A percentile compares a stretch with the other conserved stretches of the same genome.
Conservation (phyloP, 2,797 vertebrate genomes). For the Protosalanx chinensis region DNA sequence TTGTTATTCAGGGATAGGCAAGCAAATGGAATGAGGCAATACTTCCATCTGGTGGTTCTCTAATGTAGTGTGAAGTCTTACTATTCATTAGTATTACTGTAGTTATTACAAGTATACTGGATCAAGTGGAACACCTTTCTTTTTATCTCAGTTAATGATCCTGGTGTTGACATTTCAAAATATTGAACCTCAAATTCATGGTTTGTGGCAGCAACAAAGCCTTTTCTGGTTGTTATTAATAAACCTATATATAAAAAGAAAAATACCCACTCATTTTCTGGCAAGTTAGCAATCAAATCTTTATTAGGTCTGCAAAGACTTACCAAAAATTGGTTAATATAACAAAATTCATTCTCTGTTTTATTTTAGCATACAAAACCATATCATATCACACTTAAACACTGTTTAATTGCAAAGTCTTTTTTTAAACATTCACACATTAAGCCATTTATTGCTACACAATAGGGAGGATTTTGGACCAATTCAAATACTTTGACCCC, state of each 20-base stretch:
- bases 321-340: constrained; percentile 77
- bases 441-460: constrained; percentile 43
- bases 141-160: no score
- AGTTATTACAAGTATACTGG: no score
- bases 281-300: constrained; percentile 68
- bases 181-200: not conserved
- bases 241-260: constrained; percentile 22
- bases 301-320: constrained; percentile 76
- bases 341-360: constrained; percentile 63
- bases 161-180: not conserved
- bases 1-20: constrained; percentile 35
- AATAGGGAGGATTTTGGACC: constrained; percentile 28
- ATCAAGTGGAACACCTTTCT: not conserved
- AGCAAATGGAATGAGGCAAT: constrained; percentile 53
- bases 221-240: not conserved
- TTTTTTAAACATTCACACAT: constrained; percentile 50
- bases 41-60: constrained; percentile 72
- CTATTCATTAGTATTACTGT: no score
- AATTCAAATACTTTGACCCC: constrained; percentile 35
- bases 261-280: constrained; percentile 48
- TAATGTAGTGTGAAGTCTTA: not conserved
- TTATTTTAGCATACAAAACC: constrained; percentile 75
- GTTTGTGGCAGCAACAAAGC: not conserved
- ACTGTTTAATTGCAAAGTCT: constrained; percentile 46
- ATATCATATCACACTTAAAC: constrained; percentile 59